These are phyloP conservation scores for Stichopus chloronotus DNA, from an alignment of 35 echinoderm and acorn worm species.

Conservation along the genomic window DNA sequence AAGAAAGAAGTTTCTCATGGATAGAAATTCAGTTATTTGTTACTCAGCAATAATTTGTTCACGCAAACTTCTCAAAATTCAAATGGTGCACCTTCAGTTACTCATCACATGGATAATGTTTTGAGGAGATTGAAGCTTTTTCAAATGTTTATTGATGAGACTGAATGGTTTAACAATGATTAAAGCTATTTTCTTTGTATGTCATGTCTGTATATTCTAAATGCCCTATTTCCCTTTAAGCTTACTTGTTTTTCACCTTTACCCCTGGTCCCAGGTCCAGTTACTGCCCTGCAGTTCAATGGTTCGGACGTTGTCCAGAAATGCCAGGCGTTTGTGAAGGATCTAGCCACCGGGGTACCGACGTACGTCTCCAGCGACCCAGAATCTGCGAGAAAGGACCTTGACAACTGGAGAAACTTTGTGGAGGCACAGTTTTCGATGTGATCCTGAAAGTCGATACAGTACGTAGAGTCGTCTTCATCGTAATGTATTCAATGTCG, in stretches of 20 bases:
- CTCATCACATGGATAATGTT: too few relatives aligned
- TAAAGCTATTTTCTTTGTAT: too few relatives aligned
- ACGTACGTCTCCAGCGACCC: constrained; percentile 60
- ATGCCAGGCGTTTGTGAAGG: constrained; percentile 69
- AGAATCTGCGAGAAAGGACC: constrained; percentile 52
- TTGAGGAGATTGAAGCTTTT: too few relatives aligned
- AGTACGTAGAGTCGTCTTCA: not conserved
- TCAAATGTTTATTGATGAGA: too few relatives aligned
- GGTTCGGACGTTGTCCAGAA: constrained; percentile 70
- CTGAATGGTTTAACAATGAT: too few relatives aligned
- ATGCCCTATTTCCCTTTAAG: too few relatives aligned
- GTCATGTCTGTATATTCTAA: too few relatives aligned
- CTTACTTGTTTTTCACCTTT: not conserved
- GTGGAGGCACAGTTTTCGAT: constrained; percentile 81
- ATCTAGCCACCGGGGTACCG: constrained; percentile 43
- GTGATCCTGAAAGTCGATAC: constrained; percentile 7
- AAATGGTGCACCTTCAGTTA: too few relatives aligned
- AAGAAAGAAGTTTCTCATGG: too few relatives aligned
- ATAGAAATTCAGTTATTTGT: too few relatives aligned
- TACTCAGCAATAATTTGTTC: too few relatives aligned
- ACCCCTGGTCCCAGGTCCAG: constrained; percentile 43
- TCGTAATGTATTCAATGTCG: not conserved
- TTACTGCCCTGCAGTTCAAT: constrained; percentile 73
- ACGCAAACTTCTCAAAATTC: too few relatives aligned
- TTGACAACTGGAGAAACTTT: constrained; percentile 81